Base-by-base conservation (phyloP, 2,888 invertebrate genomes). In the Drosophila fulvimacula region DNA sequence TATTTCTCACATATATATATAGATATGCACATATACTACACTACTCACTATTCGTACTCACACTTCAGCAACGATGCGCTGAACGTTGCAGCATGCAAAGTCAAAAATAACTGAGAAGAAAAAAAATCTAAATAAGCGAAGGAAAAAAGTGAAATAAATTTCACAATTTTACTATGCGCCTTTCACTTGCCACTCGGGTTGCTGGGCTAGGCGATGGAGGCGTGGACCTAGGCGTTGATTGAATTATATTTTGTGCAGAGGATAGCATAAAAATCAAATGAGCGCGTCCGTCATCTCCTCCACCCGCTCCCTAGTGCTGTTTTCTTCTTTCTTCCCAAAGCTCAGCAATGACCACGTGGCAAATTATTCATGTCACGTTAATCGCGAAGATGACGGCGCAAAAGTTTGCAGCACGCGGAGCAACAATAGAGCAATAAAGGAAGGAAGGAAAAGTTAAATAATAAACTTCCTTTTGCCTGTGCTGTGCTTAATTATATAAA, bases 211-310 rank as follows among this genome's bases (percentile, higher is more conserved):
- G 49, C 36, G 51, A 30, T 41, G 44, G 42, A 60, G 88, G 88
- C 87, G 87, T 81, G 86, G 83, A 86, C 79, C 68, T 86, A 86
- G 88, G 88, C 87, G 89, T 86, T 88, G 89, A 86, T 86, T 86
- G 85, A 82, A 82, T 82, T 82, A 82, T 82, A 82, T 78, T 81
- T 81, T 82, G 73, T 82, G 79, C 82, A 87, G 82, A 79, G 82
- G 60, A 87, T 76, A 78, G 84, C 84, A 82, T 87, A 81, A 82
- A 81, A 82, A 83, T 79, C 82, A 73, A 87, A 84, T 83, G 88
- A 69, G 71, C 65, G 27, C 69, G 44, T 24, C 44, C 44, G 21
- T 24, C 36, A 21, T 9, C 49, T 24, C 41, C 32, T 11, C 53
- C 62, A 56, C 9, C 21, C 15, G 11, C 3, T 15, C 6, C 32